Evolutionary conservation across 2,888 invertebrate species (phyloP), one percentile per base, ranked within the genome.

Genomic region (Heliconius ethilla): DNA sequence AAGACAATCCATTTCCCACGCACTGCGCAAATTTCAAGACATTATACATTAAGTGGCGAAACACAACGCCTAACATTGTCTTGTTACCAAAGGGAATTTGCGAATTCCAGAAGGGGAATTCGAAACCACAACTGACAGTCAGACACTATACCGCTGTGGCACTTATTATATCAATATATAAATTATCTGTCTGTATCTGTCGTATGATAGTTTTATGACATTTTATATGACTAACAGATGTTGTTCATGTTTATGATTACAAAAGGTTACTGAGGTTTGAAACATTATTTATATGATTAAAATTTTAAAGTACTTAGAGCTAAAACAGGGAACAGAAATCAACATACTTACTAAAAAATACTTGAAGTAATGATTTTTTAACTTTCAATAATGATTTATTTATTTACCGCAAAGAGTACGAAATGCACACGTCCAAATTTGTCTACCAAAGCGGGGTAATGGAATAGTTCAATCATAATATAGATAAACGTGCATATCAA

Each of bases 181-280:
- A 37, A 40, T 69, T 6, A 40, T 9, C 7, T 69, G 6, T 13
- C 67, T 69, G n/a, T 69, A 13, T 13, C 67, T 25, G 67, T 69
- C n/a, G 40, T 13, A 40, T n/a, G 67, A 67, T 37, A 67, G 45
- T 18, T 51, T 37, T 37, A 40, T 69, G 40, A 69, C 25, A 69
- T 69, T 40, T 40, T 40, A 69, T 69, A 69, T 69, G 67, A 40
- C 67, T n/a, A 69, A 40, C 67, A 69, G 67, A 69, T 69, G 67
- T 25, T 69, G 67, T 69, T 40, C 51, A 55, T 55, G 72, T 33
- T 55, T 29, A 18, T 29, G 33, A 55, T 72, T 72, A n/a, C 6
- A 55, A 72, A 59, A 59, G 70, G 27, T 70, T 51, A 37, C 1
- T 66, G 37, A 37, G 22, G 37, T 69, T 25, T 40, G 13, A 25